phyloP scores from a whole-genome alignment of 2,888 invertebrate species.

The Leptopterna dolabrata region DNA sequence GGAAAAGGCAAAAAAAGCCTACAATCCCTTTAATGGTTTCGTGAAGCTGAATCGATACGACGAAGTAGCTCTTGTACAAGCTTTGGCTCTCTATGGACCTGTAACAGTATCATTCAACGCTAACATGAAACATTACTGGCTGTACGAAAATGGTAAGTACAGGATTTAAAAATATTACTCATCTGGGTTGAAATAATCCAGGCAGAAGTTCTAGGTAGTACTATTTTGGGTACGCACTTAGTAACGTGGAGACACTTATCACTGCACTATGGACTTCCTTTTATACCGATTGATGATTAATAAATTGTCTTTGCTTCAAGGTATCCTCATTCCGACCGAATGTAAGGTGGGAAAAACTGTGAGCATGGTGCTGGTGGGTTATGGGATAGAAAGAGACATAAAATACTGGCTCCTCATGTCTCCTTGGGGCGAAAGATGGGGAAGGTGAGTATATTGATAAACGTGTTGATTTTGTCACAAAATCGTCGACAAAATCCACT shows the following conservation, averaged over 20 bases:
- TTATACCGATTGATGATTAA: too few relatives aligned
- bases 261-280: too few relatives aligned
- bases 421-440: not conserved
- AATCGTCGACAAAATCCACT: too few relatives aligned
- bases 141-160: not conserved
- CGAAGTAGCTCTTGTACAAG: not conserved
- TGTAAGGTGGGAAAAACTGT: not conserved
- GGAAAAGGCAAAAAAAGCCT: too few relatives aligned
- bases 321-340: not conserved
- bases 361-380: not conserved
- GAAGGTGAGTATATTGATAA: not conserved
- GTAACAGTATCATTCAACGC: not conserved
- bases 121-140: not conserved
- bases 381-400: not conserved
- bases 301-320: too few relatives aligned
- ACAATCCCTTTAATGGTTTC: not conserved
- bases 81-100: not conserved
- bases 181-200: too few relatives aligned
- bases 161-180: too few relatives aligned
- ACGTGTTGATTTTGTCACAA: too few relatives aligned
- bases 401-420: not conserved
- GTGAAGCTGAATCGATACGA: too few relatives aligned
- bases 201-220: too few relatives aligned
- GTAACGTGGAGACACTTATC: too few relatives aligned
- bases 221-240: too few relatives aligned